These are phyloP conservation scores for Prunella himalayana DNA, from an alignment of 2,113 vertebrate genomes.

Conservation along the genomic window DNA sequence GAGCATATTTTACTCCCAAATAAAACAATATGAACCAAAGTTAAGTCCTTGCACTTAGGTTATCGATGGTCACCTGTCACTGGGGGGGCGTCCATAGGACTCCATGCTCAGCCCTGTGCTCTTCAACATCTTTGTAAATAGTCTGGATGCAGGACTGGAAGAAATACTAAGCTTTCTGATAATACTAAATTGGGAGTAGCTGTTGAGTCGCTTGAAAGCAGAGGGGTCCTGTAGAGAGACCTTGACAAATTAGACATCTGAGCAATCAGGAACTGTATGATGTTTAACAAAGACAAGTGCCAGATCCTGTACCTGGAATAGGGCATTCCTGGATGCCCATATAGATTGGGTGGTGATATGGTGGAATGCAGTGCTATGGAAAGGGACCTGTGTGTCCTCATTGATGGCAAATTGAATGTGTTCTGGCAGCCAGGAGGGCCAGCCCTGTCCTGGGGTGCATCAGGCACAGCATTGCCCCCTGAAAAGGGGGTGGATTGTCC, in stretches of 20 bases:
- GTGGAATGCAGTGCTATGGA: not conserved
- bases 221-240: not conserved
- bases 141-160: not conserved
- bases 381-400: not conserved
- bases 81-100: fast-evolving
- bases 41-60: not conserved
- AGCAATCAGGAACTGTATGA: not conserved
- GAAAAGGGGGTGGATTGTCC: fast-evolving
- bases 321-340: fast-evolving
- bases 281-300: not conserved
- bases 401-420: not conserved
- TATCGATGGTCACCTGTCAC: not conserved
- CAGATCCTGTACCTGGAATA: not conserved
- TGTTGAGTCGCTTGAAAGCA: not conserved
- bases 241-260: not conserved
- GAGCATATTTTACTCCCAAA: not conserved
- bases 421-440: not conserved
- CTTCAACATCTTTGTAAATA: not conserved
- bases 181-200: not conserved
- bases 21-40: not conserved
- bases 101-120: not conserved
- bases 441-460: not conserved
- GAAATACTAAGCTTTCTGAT: not conserved
- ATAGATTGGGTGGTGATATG: not conserved
- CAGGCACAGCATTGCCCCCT: fast-evolving